Percentiles rank a stretch among this genome's conserved stretches.
Conservation (phyloP, 2,888 invertebrate genomes). For the Ornithoptera alexandrae region DNA sequence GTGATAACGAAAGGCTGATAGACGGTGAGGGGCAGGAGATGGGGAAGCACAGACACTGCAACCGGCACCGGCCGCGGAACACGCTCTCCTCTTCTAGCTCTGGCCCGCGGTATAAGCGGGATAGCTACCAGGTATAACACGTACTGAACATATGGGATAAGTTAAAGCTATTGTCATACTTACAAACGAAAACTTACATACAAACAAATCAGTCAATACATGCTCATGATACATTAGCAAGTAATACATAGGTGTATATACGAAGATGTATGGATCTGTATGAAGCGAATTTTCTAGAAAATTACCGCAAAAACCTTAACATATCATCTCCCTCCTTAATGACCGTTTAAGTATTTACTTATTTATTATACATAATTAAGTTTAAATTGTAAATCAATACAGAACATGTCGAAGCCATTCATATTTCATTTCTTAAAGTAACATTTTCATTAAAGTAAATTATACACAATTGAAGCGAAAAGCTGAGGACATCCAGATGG, state of each 20-base stretch:
- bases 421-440: too few relatives aligned
- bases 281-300: too few relatives aligned
- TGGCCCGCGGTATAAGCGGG: conserved; percentile 77
- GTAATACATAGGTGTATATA: not conserved
- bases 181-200: not conserved
- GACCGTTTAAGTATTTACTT: too few relatives aligned
- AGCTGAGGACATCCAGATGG: too few relatives aligned
- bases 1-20: conserved; percentile 72
- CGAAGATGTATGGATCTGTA: too few relatives aligned
- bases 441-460: too few relatives aligned
- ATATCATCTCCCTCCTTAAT: too few relatives aligned
- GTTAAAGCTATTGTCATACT: not conserved
- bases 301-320: too few relatives aligned
- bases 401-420: too few relatives aligned
- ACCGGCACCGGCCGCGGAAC: conserved; percentile 62
- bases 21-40: conserved; percentile 59
- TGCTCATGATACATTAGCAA: not conserved
- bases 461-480: too few relatives aligned
- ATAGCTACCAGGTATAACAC: conserved; percentile 72
- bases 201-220: not conserved
- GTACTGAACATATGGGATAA: not conserved
- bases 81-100: conserved; percentile 70
- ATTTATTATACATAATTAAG: too few relatives aligned
- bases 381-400: too few relatives aligned
- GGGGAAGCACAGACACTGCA: conserved; percentile 61